Conservation (phyloP, 2,888 invertebrate genomes). For the Zootermopsis nevadensis region DNA sequence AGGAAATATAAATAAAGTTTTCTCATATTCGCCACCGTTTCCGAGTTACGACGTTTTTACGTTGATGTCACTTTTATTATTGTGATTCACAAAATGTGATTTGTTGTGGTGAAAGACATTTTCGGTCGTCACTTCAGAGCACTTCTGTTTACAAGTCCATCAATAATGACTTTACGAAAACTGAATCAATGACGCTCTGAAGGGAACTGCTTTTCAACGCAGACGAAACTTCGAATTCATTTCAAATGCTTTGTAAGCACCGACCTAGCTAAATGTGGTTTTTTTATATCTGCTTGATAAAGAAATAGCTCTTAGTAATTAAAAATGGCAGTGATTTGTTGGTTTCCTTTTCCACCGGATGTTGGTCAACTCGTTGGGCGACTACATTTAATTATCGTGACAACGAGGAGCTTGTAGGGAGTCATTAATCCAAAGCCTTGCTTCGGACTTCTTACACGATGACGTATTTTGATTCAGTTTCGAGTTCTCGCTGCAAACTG, state of each 20-base stretch:
- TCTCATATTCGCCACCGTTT: no score
- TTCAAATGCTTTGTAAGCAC: not conserved
- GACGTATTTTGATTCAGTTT: no score
- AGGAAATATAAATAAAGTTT: no score
- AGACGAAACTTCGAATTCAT: not conserved
- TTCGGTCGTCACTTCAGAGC: no score
- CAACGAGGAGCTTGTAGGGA: not conserved
- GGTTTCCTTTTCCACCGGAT: conserved; percentile 10
- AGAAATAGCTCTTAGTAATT: not conserved
- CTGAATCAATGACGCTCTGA: not conserved
- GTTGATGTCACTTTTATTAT: no score
- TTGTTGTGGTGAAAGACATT: no score
- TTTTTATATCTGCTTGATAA: not conserved
- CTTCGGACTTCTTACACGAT: not conserved
- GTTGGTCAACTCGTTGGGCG: not conserved
- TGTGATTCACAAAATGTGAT: no score
- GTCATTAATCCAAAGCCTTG: not conserved
- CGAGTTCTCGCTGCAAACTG: no score
- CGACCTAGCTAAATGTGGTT: not conserved
- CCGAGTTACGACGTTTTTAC: no score
- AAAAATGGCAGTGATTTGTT: not conserved
- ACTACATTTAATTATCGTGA: not conserved
- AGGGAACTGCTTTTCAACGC: not conserved
- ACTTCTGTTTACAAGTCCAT: no score
- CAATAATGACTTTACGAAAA: no score